Evolutionary conservation across 2,113 vertebrate genomes (phyloP), one percentile per base, ranked within the genome.

Genomic region (Cochlearius cochlearius): DNA sequence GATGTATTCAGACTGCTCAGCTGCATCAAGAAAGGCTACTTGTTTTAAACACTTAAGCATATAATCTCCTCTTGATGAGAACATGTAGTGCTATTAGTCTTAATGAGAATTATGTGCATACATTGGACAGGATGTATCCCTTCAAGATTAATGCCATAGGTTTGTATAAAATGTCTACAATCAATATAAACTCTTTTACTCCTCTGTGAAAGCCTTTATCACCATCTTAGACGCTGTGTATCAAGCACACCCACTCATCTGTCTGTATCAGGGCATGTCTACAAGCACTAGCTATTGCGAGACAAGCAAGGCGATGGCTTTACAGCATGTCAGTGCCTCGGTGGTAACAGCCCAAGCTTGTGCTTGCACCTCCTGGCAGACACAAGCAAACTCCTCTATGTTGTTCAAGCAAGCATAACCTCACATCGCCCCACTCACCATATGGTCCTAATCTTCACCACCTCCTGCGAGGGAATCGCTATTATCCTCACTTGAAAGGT

Each of bases 21-120:
- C 90, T 96, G 75, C 88, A 95, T 87, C 86, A 95, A 93, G 94
- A 97, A 97, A 94, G 93, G 72, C 93, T 92, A 86, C 89, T 97
- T 96, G 81, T 97, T 96, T 96, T 94, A 96, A 94, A 97, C 90
- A 95, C 80, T 93, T 95, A 95, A 96, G 82, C 90, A 20, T 94
- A 95, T 95, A 97, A 96, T 96, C 93, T 96, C 47, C 76, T 96
- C 90, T 94, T 97, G 95, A 95, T 95, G 50, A 93, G 86, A 94
- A 86, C 94, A 49, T 88, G 81, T 91, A 95, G 79, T 84, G 88
- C 87, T 92, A 69, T 97, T 91, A 91, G 92, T 95, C 89, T 82
- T 94, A 97, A 97, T 96, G 90, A 96, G 86, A 96, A 68, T 92
- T 92, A 85, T 83, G 76, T 93, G 86, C 84, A 90, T 92, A 90